Conservation (phyloP, 2,113 vertebrate genomes). For the Sapajus apella region DNA sequence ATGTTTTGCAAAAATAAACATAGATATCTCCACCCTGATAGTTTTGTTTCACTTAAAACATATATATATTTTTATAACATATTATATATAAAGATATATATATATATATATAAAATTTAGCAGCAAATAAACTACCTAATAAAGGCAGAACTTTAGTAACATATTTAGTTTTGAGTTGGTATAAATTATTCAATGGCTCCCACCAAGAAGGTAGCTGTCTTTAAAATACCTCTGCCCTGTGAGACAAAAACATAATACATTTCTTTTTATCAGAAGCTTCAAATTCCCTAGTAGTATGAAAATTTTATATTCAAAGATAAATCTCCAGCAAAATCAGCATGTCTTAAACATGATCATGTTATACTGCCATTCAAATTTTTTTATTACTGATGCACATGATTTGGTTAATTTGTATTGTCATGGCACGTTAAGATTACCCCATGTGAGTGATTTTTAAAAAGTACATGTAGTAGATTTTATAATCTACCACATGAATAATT, state of each 20-base stretch:
- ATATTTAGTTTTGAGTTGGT: background rate
- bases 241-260: background rate
- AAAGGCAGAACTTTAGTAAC: background rate
- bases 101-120: background rate
- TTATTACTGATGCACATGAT: background rate
- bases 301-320: conserved; percentile 27
- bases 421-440: background rate
- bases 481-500: background rate
- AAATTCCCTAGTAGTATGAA: background rate
- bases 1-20: background rate
- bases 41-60: background rate
- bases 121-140: background rate
- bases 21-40: background rate
- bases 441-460: background rate
- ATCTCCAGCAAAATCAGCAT: conserved; percentile 1
- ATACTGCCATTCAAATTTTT: conserved; percentile 10
- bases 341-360: background rate
- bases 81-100: too few relatives aligned
- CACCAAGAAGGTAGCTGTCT: background rate
- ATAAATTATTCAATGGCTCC: background rate
- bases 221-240: background rate
- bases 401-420: background rate
- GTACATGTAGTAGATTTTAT: background rate
- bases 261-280: background rate
- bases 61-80: background rate